These are phyloP conservation scores for Cryptocheilus praepositus DNA, from an alignment of 2,888 invertebrate genomes.

Conservation along the genomic window DNA sequence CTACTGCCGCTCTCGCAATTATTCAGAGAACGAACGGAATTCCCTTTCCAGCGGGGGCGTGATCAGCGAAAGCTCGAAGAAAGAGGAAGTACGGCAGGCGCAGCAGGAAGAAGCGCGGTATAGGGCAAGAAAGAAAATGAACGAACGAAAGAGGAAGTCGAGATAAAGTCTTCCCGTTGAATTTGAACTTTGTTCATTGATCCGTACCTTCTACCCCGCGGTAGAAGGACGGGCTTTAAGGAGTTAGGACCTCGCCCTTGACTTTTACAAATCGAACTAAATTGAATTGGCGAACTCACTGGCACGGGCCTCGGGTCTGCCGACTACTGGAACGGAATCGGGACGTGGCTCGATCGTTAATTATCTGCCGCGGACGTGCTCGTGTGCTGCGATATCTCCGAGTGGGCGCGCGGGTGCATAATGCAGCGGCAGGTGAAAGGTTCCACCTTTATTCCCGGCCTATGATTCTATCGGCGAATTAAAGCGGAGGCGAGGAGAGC, in stretches of 20 bases:
- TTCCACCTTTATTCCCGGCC: constrained; percentile 31
- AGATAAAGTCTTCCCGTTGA: constrained; percentile 13
- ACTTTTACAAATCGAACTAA: too few species aligned
- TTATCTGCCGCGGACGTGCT: constrained; percentile 21
- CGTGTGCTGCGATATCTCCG: constrained; percentile 19
- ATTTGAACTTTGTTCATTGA: constrained; percentile 33
- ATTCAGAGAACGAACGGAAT: constrained; percentile 61
- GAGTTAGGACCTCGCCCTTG: too few species aligned
- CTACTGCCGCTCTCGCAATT: constrained; percentile 50
- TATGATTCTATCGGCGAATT: constrained; percentile 50
- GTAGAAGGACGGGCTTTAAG: too few species aligned
- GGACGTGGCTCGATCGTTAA: constrained; percentile 22
- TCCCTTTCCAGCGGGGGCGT: constrained; percentile 35
- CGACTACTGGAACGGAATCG: too few species aligned
- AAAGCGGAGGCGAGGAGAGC: constrained; percentile 7
- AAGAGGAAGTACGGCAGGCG: background rate
- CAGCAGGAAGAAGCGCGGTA: background rate
- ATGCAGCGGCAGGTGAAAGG: constrained; percentile 46
- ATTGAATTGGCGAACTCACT: too few species aligned
- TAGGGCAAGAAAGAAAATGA: constrained; percentile 28
- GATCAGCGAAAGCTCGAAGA: constrained; percentile 26
- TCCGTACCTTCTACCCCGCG: background rate
- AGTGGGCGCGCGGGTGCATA: constrained; percentile 24
- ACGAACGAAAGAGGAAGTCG: background rate
- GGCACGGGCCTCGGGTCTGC: too few species aligned